Percentiles rank a stretch among this genome's conserved stretches.
Conservation (phyloP, 2,797 vertebrate genomes). For the Botia almorhae region DNA sequence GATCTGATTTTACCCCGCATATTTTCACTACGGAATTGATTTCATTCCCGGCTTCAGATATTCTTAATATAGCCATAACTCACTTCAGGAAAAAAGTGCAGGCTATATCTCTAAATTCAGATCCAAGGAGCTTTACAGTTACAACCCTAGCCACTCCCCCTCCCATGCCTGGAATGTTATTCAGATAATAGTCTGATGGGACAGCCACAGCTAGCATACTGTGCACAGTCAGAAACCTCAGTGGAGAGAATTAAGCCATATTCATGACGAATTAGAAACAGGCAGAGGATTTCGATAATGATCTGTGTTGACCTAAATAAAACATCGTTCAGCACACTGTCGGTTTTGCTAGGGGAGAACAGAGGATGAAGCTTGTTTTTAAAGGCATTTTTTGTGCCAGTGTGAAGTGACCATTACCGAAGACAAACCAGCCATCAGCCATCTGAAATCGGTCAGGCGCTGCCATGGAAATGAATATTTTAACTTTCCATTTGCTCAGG, state of each 20-base stretch:
- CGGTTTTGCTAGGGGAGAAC: slow-evolving; percentile 70
- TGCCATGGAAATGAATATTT: slow-evolving; percentile 76
- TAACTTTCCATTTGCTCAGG: slow-evolving; percentile 70
- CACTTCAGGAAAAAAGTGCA: slow-evolving; percentile 69
- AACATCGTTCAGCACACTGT: slow-evolving; percentile 68
- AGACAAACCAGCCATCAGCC: slow-evolving; percentile 61
- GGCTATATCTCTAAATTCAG: slow-evolving; percentile 72
- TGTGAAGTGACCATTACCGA: slow-evolving; percentile 69
- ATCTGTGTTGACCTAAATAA: slow-evolving; percentile 73
- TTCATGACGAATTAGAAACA: slow-evolving; percentile 74
- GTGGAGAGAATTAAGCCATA: slow-evolving; percentile 74
- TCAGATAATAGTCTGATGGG: slow-evolving; percentile 79
- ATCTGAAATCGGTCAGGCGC: slow-evolving; percentile 65
- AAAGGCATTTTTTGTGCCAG: slow-evolving; percentile 17
- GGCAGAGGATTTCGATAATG: slow-evolving; percentile 64
- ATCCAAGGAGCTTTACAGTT: slow-evolving; percentile 62
- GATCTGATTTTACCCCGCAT: slow-evolving; percentile 80
- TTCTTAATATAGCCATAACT: slow-evolving; percentile 83
- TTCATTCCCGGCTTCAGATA: slow-evolving; percentile 77
- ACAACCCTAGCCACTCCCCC: slow-evolving; percentile 6
- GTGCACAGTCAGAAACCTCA: slow-evolving; percentile 72
- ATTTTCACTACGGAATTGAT: slow-evolving; percentile 77
- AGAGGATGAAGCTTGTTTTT: slow-evolving; percentile 60
- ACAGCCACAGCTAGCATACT: slow-evolving; percentile 66
- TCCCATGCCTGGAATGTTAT: slow-evolving; percentile 71